Conservation (phyloP, 2,113 vertebrate genomes). For the Thalassarche chlororhynchos region DNA sequence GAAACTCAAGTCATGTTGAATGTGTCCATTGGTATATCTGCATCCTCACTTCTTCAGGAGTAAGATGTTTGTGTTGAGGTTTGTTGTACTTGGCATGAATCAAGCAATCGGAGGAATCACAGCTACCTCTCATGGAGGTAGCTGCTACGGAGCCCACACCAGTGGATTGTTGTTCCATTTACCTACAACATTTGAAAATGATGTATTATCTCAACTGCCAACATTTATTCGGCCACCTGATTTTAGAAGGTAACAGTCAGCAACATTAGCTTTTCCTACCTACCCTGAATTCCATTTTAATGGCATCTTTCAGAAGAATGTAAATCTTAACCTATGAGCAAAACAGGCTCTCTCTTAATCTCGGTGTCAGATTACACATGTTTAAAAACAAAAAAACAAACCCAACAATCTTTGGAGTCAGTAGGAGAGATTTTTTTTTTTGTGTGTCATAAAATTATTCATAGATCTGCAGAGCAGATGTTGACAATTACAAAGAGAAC, state of each 20-base stretch:
- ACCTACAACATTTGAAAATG: not conserved
- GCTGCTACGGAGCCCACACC: not conserved
- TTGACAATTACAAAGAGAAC: slow-evolving; percentile 64
- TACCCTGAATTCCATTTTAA: not conserved
- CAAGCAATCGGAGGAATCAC: not conserved
- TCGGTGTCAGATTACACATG: not conserved
- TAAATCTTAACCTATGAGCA: not conserved
- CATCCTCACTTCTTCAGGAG: not conserved
- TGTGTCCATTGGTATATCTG: not conserved
- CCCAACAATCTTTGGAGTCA: not conserved
- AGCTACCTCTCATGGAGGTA: not conserved
- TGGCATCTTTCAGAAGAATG: not conserved
- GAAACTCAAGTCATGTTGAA: not conserved
- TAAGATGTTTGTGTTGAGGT: not conserved
- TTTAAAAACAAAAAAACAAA: not conserved
- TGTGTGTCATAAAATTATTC: slow-evolving; percentile 51
- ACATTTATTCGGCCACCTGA: not conserved
- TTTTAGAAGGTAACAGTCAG: not conserved
- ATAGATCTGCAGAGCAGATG: slow-evolving; percentile 70
- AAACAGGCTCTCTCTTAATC: not conserved
- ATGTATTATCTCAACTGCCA: not conserved
- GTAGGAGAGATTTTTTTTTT: not conserved
- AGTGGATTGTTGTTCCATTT: not conserved
- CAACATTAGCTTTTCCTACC: not conserved
- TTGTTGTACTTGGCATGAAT: not conserved